Evolutionary conservation across 2,113 vertebrate genomes (phyloP), one percentile per base, ranked within the genome.

Genomic region (Brienomyrus longianalis): DNA sequence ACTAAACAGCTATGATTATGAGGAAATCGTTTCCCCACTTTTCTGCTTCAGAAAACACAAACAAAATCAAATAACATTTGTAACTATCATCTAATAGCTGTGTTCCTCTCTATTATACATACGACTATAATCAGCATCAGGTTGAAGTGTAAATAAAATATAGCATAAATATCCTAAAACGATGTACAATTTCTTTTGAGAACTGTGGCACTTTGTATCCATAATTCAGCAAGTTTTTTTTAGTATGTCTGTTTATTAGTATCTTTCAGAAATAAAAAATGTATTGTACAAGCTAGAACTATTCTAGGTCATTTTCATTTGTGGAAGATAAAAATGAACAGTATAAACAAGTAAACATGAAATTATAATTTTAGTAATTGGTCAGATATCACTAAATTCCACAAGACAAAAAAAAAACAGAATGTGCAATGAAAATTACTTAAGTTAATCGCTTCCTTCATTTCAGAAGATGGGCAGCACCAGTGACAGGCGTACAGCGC

Each of bases 281-380:
- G 0, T 23, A 2, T 66, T 66, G n/a, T 66, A 66, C 62, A 66
- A 27, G 3, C n/a, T 84, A 31, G 35, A 51, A 84, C 27, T 51
- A 27, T 89, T 39, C 15, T 84, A 83, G 45, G 54, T 84, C 80
- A n/a, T 45, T 43, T 35, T 83, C 35, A 56, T 54, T 52, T 43
- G 54, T 84, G 19, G 8, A 83, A 62, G 47, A 48, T 62, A 7
- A 56, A 23, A 17, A 70, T 6, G 9, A 51, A 27, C 23, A 56
- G 80, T 19, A 89, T 84, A 48, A 83, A 89, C n/a, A 21, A 52
- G 8, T 1, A 45, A 54, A 66, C 17, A 66, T 85, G 45, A 86
- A 89, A 85, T 51, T 47, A 54, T 59, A 89, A 89, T 85, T 66
- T 48, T 52, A 89, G 84, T 35, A 85, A 48, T 48, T 89, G 54